Percentiles rank a stretch among this genome's conserved stretches.
Evolutionary conservation across 1,140 invertebrate genomes (phyloP).

Genomic region (Thaumetopoea pityocampa): DNA sequence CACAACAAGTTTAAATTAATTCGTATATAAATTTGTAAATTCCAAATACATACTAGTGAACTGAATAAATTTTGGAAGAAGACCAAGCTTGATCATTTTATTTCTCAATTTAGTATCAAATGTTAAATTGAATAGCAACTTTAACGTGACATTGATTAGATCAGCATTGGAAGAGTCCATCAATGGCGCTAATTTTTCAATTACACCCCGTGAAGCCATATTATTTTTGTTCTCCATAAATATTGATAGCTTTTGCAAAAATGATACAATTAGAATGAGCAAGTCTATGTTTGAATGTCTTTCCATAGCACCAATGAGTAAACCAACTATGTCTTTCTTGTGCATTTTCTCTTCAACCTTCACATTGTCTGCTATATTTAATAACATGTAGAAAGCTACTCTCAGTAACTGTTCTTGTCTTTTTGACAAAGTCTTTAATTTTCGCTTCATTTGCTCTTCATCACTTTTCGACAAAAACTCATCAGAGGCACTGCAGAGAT

Average conservation of each 20-base stretch:
- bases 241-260: constrained; percentile 96
- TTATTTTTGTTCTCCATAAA: constrained; percentile 96
- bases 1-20: no score
- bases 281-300: constrained; percentile 90
- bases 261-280: constrained; percentile 93
- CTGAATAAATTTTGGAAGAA: constrained; percentile 92
- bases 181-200: constrained; percentile 85
- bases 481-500: constrained; percentile 76
- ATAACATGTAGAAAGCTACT: constrained; percentile 92
- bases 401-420: constrained; percentile 95
- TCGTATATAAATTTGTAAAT: neutral
- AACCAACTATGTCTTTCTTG: constrained; percentile 92
- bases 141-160: constrained; percentile 90
- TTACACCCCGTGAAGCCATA: constrained; percentile 86
- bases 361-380: constrained; percentile 97
- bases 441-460: constrained; percentile 89
- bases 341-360: constrained; percentile 98
- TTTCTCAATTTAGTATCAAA: constrained; percentile 92
- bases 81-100: constrained; percentile 92
- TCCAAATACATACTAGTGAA: constrained; percentile 83
- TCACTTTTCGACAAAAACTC: constrained; percentile 80
- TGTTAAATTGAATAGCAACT: constrained; percentile 96
- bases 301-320: constrained; percentile 93
- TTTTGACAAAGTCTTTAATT: constrained; percentile 86
- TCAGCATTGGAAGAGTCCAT: constrained; percentile 86